phyloP scores from a whole-genome alignment of 2,888 invertebrate species.

The Lasius fuliginosus region DNA sequence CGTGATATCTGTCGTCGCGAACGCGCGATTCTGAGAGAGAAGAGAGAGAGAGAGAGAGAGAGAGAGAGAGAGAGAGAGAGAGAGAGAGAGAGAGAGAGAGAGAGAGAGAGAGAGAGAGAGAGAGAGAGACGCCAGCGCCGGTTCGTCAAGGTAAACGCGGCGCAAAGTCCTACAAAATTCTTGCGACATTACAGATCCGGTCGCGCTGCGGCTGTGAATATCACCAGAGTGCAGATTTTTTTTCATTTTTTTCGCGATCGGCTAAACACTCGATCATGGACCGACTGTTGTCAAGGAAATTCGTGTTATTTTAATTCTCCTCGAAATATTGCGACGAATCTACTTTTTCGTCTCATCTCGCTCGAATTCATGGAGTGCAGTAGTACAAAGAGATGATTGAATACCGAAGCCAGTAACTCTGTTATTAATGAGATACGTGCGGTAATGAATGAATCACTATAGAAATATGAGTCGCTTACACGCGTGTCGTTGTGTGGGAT shows the following conservation, averaged over 20 bases:
- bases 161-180: conserved; percentile 40
- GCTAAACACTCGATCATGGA: neutral
- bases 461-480: neutral
- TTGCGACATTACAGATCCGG: conserved; percentile 15
- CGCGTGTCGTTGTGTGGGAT: neutral
- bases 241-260: neutral
- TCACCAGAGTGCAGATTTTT: neutral
- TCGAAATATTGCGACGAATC: neutral
- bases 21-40: neutral
- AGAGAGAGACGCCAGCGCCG: neutral
- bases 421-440: neutral
- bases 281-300: neutral
- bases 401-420: neutral
- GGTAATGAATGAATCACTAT: neutral
- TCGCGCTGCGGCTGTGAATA: neutral
- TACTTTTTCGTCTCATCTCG: neutral
- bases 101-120: neutral
- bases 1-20: neutral
- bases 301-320: neutral
- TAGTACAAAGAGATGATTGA: neutral
- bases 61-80: neutral
- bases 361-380: neutral
- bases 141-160: conserved; percentile 31
- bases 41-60: neutral
- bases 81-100: neutral